Base-by-base conservation (phyloP, 2,888 invertebrate species). In the Machimus atricapillus region DNA sequence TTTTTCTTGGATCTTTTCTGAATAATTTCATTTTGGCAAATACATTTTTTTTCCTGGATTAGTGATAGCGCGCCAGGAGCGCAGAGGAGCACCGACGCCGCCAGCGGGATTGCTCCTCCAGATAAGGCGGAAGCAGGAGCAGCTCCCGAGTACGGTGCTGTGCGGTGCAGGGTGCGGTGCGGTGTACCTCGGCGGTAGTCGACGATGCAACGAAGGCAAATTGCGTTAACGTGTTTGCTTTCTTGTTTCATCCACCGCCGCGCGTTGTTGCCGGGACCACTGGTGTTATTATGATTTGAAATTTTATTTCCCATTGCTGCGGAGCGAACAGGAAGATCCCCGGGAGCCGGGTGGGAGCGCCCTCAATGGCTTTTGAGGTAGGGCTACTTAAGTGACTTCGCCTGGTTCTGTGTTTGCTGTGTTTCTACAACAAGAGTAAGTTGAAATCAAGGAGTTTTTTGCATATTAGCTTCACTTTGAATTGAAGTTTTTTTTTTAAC, bases 11-110 rank as follows among this genome's bases (percentile, higher is more conserved):
- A 78, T 78, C 52, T 34, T 78, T 78, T 78, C 19, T 78, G 78
- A 78, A 78, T 78, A 78, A 78, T 78, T 78, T 78, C 78, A 78
- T 78, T 78, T 78, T 40, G 23, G 37, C 23, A 78, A 78, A 78
- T 37, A 40, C 40, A 40, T 78, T 78, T 52, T 52, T 37, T 40
- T 16, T 7, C 40, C 16, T 40, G 37, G 31, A 23, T 78, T 74
- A 34, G 34, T 23, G 74, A 74, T 74, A 34, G 23, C n/a, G 74
- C 34, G 74, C 16, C 78, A n/a, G 37, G 40, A 78, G 19, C n/a
- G 6, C n/a, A 16, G 19, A n/a, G 52, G 7, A 52, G 52, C 73
- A 73, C 31, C 52, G 6, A 5, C 16, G 46, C 46, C 7, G 6
- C 7, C 7, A 16, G 16, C n/a, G n/a, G 8, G 52, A 52, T 52